Conservation (phyloP, 2,113 vertebrate genomes). For the Oryzias curvinotus region DNA sequence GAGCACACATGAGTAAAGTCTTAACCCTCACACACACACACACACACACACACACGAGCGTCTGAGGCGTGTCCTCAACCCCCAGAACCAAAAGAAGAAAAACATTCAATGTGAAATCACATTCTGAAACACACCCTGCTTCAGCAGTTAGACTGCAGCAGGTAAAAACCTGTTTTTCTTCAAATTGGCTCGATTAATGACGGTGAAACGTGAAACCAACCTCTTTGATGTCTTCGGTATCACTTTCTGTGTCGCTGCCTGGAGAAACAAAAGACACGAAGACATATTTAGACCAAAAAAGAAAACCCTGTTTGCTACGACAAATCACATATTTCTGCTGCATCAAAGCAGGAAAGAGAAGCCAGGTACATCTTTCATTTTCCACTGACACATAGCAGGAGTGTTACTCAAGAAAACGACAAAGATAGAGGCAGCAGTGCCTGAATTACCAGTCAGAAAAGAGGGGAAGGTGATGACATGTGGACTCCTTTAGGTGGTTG, state of each 20-base stretch:
- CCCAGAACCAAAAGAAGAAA: not conserved
- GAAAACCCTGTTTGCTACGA: too few relatives aligned
- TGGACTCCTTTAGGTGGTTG: not conserved
- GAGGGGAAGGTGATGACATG: too few relatives aligned
- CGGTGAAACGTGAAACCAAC: constrained; percentile 69
- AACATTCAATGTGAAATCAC: too few relatives aligned
- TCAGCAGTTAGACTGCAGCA: constrained; percentile 17
- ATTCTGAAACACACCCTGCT: constrained; percentile 11
- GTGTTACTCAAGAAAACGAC: constrained; percentile 4
- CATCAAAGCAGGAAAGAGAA: too few relatives aligned
- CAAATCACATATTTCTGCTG: too few relatives aligned
- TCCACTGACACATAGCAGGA: not conserved
- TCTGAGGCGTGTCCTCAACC: not conserved
- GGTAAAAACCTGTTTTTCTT: constrained; percentile 54
- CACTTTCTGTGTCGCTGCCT: constrained; percentile 97
- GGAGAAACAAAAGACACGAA: constrained; percentile 55
- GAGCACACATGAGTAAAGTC: not conserved
- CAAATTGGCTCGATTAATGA: constrained; percentile 37
- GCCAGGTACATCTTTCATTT: too few relatives aligned
- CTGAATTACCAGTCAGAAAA: constrained; percentile 28
- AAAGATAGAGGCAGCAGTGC: constrained; percentile 32
- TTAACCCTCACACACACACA: not conserved
- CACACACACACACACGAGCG: too few relatives aligned
- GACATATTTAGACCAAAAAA: not conserved
- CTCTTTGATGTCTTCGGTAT: constrained; percentile 84